Conservation (phyloP, 2,113 vertebrate species). For the Sturnus vulgaris region DNA sequence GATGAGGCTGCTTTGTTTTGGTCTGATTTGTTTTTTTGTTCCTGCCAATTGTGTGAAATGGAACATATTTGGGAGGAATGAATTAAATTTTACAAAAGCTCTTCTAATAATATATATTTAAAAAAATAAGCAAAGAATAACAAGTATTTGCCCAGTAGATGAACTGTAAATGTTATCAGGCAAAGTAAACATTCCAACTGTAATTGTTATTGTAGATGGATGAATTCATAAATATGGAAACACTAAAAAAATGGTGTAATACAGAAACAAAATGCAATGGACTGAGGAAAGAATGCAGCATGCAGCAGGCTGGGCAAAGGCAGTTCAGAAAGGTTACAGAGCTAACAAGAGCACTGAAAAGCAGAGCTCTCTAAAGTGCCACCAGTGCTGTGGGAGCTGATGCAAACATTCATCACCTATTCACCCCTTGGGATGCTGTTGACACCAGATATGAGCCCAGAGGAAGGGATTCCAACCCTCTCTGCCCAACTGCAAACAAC, state of each 20-base stretch:
- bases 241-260: slow-evolving; percentile 52
- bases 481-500: background rate
- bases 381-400: background rate
- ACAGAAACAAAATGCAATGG: slow-evolving; percentile 42
- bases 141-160: slow-evolving; percentile 64
- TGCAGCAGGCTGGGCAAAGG: slow-evolving; percentile 28
- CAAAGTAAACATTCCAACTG: slow-evolving; percentile 69
- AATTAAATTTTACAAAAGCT: slow-evolving; percentile 52
- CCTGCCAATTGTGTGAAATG: background rate
- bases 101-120: slow-evolving; percentile 45
- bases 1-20: background rate
- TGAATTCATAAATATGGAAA: slow-evolving; percentile 67
- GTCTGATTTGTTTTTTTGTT: background rate
- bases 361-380: background rate
- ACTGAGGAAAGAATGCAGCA: slow-evolving; percentile 51
- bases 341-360: slow-evolving; percentile 11
- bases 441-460: background rate
- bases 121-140: slow-evolving; percentile 64
- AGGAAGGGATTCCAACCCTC: background rate
- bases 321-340: slow-evolving; percentile 39
- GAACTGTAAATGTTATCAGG: slow-evolving; percentile 68
- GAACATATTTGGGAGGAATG: slow-evolving; percentile 22
- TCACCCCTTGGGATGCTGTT: background rate
- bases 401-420: background rate
- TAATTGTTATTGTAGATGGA: slow-evolving; percentile 68